Evolutionary conservation across 2,113 vertebrate genomes (phyloP).

Genomic region (Brachionichthys hirsutus): DNA sequence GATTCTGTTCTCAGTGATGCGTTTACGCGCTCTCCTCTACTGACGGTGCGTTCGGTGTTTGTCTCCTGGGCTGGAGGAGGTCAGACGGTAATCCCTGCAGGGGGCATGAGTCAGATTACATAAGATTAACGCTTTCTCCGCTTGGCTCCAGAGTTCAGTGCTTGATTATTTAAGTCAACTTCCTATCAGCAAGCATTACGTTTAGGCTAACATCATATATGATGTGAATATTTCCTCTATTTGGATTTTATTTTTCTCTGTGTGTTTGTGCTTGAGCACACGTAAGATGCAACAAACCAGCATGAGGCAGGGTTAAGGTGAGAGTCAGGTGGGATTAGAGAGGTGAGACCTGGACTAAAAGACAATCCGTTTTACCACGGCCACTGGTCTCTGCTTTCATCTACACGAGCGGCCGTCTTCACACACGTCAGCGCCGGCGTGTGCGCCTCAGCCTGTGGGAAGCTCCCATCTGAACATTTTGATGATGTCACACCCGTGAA

Average conservation of each 20-base stretch:
- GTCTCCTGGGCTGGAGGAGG: slow-evolving; percentile 1
- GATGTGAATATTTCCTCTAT: no score
- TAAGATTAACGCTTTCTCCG: slow-evolving; percentile 37
- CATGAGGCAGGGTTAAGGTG: slow-evolving; percentile 32
- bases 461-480: background rate
- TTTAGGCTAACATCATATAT: background rate
- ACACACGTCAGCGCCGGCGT: background rate
- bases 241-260: background rate
- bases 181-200: background rate
- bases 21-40: background rate
- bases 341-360: slow-evolving; percentile 10
- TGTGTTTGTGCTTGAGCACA: background rate
- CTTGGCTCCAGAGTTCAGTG: background rate
- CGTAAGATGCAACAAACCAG: slow-evolving; percentile 15
- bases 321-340: slow-evolving; percentile 31
- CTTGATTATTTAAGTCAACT: background rate
- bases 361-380: slow-evolving; percentile 26
- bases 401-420: background rate
- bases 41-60: background rate
- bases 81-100: slow-evolving; percentile 25
- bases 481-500: background rate
- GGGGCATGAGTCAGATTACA: slow-evolving; percentile 34
- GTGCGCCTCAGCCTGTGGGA: background rate
- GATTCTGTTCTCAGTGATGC: background rate
- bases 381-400: slow-evolving; percentile 11